Base-by-base conservation (phyloP, 2,113 vertebrate genomes). In the Chinchilla lanigera region DNA sequence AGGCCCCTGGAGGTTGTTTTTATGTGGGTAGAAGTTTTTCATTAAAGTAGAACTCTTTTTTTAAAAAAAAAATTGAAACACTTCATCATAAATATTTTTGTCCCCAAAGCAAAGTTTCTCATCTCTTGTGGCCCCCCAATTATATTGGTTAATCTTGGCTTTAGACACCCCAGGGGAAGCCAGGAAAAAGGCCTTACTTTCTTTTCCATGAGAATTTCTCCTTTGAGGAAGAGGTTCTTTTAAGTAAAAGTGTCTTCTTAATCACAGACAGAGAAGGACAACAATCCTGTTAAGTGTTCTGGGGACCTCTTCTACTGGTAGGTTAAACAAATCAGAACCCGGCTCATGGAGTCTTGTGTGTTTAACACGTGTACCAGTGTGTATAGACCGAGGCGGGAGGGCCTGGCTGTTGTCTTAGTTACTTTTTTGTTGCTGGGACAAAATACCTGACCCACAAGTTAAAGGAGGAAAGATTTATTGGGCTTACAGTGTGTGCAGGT, bases 1-100 rank as follows among this genome's bases (percentile, higher is more conserved):
- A 97, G 98, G 80, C 86, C 96, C 97, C 95, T 95, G 85, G 97
- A 98, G 95, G 81, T 97, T 97, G 83, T 96, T 98, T 97, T 98
- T 78, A 96, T 98, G 94, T 84, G 69, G 90, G 71, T 91, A 91
- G 95, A 96, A 94, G 96, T 98, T 97, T 98, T 97, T 96, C 97
- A 93, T 98, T 98, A 95, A 97, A 97, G 73, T 84, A 65, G 93
- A 98, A 97, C 10, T 95, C 88, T 60, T 60, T 60, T 86, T 90
- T 97, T 93, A 26, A 71, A 71, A 65, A 65, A 28, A 28, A 92
- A 98, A 97, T 97, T 89, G 28, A 96, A 98, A 98, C 24, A 60
- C 89, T 92, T 94, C 16, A 73, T 93, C n/a, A 94, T 93, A 97
- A 97, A 89, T 82, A 96, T 78, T 90, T 89, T 93, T 95, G 80